Percentiles rank a stretch among this genome's conserved stretches.
These are phyloP conservation scores for Gymnopithys bicolor DNA, from an alignment of 2,797 vertebrate genomes.

Conservation along the genomic window DNA sequence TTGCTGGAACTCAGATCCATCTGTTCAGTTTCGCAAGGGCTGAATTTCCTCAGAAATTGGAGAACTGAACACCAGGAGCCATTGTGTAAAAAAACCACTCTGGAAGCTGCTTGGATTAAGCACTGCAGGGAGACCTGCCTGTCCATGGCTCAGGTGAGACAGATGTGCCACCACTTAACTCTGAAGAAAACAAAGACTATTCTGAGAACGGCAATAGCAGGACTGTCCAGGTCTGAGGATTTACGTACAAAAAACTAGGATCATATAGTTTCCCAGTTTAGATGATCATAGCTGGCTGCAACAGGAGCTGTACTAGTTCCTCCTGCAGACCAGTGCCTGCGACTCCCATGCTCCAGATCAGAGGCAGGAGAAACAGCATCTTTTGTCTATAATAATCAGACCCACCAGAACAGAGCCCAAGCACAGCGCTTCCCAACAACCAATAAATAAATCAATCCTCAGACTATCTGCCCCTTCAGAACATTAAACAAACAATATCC, in stretches of 20 bases:
- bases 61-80: background rate
- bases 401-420: background rate
- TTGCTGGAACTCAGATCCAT: background rate
- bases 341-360: background rate
- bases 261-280: background rate
- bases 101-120: background rate
- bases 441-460: background rate
- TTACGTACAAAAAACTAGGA: background rate
- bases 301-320: background rate
- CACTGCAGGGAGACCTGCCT: background rate
- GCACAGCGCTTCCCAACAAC: background rate
- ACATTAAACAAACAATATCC: background rate
- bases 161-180: background rate
- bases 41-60: background rate
- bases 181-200: background rate
- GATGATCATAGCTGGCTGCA: background rate
- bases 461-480: background rate
- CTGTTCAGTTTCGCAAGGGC: background rate
- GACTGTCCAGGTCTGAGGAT: background rate
- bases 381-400: background rate
- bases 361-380: background rate
- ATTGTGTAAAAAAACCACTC: background rate
- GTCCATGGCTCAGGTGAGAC: accelerated
- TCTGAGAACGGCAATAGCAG: background rate
- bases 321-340: background rate